phyloP scores from a whole-genome alignment of 2,888 invertebrate species.

The Acrobasis suavella region DNA sequence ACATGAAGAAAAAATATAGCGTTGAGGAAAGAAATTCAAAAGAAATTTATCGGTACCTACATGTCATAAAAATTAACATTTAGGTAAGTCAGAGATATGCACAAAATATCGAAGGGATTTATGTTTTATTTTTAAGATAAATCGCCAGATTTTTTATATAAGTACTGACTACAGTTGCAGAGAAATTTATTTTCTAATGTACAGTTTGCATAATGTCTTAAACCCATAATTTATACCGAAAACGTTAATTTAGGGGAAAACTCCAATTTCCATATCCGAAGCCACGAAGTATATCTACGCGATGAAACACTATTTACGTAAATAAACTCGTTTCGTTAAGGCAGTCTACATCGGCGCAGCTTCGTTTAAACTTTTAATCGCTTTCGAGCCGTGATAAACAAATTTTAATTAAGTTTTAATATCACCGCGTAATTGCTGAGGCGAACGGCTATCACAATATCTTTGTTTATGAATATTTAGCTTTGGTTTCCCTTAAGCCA shows the following conservation, averaged over 20 bases:
- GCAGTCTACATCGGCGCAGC: slow-evolving; percentile 71
- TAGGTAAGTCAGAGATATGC: no score
- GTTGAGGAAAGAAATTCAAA: no score
- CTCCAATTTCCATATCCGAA: slow-evolving; percentile 30
- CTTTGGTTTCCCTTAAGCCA: slow-evolving; percentile 29
- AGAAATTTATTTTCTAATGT: slow-evolving; percentile 1
- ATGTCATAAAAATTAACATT: no score
- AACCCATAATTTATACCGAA: slow-evolving; percentile 3
- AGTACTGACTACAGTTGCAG: no score
- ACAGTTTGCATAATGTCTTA: background rate
- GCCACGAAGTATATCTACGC: slow-evolving; percentile 33
- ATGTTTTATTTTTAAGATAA: no score
- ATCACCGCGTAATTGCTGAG: slow-evolving; percentile 79
- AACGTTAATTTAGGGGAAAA: slow-evolving; percentile 24
- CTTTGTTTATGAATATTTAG: slow-evolving; percentile 71
- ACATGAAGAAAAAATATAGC: no score
- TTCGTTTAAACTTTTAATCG: slow-evolving; percentile 82
- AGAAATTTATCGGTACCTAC: no score
- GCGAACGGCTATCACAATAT: slow-evolving; percentile 72
- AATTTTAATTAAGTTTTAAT: slow-evolving; percentile 83
- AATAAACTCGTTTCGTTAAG: slow-evolving; percentile 75
- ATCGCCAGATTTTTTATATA: no score
- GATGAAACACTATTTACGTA: slow-evolving; percentile 68
- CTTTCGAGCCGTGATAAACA: slow-evolving; percentile 80
- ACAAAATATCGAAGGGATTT: no score